These are phyloP conservation scores for Danionella cerebrum DNA, from an alignment of 2,113 vertebrate species.

Conservation along the genomic window DNA sequence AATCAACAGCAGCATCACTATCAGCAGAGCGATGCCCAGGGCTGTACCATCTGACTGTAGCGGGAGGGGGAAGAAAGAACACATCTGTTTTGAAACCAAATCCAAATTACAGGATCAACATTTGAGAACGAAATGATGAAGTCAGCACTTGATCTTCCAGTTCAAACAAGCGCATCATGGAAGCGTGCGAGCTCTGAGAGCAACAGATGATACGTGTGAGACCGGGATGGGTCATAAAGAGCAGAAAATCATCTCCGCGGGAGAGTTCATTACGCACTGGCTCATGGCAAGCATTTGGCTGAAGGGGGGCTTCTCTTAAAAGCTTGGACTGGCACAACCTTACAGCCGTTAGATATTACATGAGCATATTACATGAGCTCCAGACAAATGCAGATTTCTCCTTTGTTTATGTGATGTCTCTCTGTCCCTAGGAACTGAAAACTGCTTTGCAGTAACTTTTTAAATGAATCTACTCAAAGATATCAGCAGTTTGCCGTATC, in stretches of 20 bases:
- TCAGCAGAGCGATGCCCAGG: conserved; percentile 85
- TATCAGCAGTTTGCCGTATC: too few relatives aligned
- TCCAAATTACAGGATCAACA: background rate
- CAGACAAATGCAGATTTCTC: too few relatives aligned
- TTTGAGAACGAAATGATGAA: background rate
- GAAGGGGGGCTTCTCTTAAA: background rate
- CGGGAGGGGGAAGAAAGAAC: too few relatives aligned
- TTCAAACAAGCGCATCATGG: background rate
- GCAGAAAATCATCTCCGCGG: background rate
- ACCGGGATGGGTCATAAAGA: background rate
- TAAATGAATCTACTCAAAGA: too few relatives aligned
- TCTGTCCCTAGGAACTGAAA: too few relatives aligned
- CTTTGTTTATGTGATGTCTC: too few relatives aligned
- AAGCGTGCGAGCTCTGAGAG: background rate
- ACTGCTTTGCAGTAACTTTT: too few relatives aligned
- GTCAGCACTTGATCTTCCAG: background rate
- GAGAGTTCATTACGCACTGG: background rate
- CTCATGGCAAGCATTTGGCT: background rate
- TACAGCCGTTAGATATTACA: background rate
- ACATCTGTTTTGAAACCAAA: background rate
- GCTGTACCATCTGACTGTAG: conserved; percentile 91
- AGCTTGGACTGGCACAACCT: background rate
- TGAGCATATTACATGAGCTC: too few relatives aligned
- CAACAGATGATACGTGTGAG: background rate
- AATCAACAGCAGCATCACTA: conserved; percentile 85